Percentiles rank a stretch among this genome's conserved stretches.
These are phyloP conservation scores for Tonatia bakeri DNA, from an alignment of 2,113 vertebrate species.

Conservation along the genomic window DNA sequence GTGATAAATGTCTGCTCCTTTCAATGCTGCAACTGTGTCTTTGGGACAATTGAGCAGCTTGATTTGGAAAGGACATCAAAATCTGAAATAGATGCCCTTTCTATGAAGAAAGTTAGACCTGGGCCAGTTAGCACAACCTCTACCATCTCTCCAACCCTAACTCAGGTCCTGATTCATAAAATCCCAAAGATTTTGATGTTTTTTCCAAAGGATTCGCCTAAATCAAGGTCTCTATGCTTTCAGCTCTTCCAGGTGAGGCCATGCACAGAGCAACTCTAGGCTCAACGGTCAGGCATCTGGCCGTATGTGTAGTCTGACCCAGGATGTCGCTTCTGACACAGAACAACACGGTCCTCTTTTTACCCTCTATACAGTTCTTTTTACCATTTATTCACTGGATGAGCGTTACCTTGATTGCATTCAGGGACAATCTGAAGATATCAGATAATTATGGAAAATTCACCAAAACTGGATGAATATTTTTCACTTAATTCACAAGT, in stretches of 20 bases:
- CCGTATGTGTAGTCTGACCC: neutral
- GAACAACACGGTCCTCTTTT: neutral
- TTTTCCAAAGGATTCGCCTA: neutral
- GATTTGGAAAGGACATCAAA: neutral
- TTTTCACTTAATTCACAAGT: conserved; percentile 43
- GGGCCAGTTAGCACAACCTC: neutral
- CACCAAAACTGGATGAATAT: neutral
- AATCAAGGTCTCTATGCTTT: neutral
- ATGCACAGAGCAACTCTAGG: neutral
- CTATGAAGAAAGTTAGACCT: neutral
- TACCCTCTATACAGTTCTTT: neutral
- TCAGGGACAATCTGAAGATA: neutral
- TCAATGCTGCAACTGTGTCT: neutral
- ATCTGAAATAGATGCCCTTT: neutral
- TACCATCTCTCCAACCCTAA: neutral
- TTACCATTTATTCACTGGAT: neutral
- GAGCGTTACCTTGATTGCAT: neutral
- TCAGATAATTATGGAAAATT: neutral
- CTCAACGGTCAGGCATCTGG: neutral
- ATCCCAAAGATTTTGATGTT: neutral
- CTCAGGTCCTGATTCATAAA: neutral
- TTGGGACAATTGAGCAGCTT: neutral
- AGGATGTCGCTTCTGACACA: neutral
- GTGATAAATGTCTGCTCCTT: neutral
- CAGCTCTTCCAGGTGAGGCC: neutral